A percentile compares a stretch with the other conserved stretches of the same genome.
Conservation (phyloP, 1,140 invertebrate genomes). For the Ostrea edulis region DNA sequence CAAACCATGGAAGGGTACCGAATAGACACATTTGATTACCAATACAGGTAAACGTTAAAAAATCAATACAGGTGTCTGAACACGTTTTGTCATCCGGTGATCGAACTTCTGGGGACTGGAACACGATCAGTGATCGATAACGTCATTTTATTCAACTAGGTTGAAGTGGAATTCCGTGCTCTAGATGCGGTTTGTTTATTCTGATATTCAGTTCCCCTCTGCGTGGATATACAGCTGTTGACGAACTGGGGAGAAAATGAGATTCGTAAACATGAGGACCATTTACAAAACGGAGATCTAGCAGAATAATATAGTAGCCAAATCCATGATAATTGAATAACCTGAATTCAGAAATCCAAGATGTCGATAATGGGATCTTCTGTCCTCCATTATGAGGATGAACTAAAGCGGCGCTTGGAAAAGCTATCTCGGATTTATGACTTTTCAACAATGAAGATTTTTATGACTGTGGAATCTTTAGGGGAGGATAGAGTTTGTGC, state of each 20-base stretch:
- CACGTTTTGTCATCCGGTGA: conserved; percentile 3
- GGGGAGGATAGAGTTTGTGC: conserved; percentile 69
- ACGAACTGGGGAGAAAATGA: background rate
- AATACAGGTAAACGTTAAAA: conserved; percentile 13
- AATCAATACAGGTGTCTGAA: conserved; percentile 23
- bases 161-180: background rate
- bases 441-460: conserved; percentile 74
- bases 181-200: background rate
- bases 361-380: conserved; percentile 58
- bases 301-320: background rate
- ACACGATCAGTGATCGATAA: conserved; percentile 2
- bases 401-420: conserved; percentile 67
- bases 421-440: conserved; percentile 72
- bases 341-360: conserved; percentile 27
- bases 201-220: background rate
- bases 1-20: conserved; percentile 18
- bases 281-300: background rate
- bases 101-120: conserved; percentile 1
- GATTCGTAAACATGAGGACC: background rate
- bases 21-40: background rate
- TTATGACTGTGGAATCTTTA: conserved; percentile 72
- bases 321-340: background rate
- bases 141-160: background rate
- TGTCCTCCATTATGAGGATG: conserved; percentile 64
- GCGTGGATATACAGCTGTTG: background rate